Evolutionary conservation across 2,797 vertebrate species (phyloP).

Genomic region (Halcyon chelicuti): DNA sequence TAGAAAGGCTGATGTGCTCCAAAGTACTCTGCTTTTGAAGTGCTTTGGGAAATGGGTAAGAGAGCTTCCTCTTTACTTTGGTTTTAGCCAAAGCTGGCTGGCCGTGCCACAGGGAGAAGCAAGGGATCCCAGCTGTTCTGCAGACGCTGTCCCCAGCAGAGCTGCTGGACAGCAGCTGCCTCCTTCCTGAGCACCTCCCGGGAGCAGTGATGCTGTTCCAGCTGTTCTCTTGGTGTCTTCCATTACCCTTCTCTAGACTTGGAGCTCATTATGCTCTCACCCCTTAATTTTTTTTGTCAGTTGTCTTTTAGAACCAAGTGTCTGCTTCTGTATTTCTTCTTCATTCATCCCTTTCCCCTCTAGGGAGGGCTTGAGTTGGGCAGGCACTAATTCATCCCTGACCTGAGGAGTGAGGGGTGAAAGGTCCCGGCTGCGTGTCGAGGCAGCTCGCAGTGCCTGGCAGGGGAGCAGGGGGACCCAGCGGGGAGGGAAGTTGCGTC

Average conservation of each 20-base stretch:
- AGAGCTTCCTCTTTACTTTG: neutral
- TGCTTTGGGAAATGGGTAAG: neutral
- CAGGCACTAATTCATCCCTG: neutral
- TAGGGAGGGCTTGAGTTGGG: neutral
- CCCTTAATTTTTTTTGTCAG: neutral
- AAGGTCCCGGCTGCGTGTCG: neutral
- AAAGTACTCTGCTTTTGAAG: neutral
- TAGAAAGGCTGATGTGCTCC: neutral
- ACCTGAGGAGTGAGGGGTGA: neutral
- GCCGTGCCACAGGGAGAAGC: neutral
- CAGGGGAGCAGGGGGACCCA: neutral
- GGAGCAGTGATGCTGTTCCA: neutral
- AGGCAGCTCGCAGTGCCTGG: neutral
- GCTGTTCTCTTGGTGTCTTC: neutral
- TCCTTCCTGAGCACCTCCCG: neutral
- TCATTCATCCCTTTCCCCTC: neutral
- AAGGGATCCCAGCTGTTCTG: neutral
- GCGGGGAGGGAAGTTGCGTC: constrained; percentile 23
- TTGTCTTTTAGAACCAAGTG: neutral
- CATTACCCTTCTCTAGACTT: neutral
- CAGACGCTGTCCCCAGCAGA: neutral
- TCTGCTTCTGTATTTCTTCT: neutral
- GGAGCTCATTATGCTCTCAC: neutral
- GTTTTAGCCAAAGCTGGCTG: neutral
- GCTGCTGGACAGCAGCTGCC: neutral